These are phyloP conservation scores for Antennarius striatus DNA, from an alignment of 2,113 vertebrate genomes.

Conservation along the genomic window DNA sequence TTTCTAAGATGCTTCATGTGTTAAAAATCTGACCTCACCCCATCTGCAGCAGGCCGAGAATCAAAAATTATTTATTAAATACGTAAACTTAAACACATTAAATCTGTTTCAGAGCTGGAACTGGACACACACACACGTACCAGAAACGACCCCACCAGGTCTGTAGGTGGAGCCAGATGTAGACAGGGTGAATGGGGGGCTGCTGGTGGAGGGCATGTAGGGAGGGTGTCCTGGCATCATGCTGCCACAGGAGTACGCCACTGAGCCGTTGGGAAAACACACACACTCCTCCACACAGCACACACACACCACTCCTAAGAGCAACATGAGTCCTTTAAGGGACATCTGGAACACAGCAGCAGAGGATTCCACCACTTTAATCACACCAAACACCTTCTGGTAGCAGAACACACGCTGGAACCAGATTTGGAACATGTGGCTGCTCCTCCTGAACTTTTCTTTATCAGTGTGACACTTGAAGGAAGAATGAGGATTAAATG, in stretches of 20 bases:
- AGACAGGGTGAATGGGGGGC: slow-evolving; percentile 41
- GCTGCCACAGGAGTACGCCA: slow-evolving; percentile 46
- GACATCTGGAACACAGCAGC: slow-evolving; percentile 31
- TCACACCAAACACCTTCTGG: too few species aligned
- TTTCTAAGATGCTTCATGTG: too few species aligned
- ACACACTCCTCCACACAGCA: slow-evolving; percentile 4
- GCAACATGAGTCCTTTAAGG: neutral
- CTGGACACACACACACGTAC: neutral
- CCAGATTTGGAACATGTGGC: too few species aligned
- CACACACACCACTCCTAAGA: slow-evolving; percentile 6
- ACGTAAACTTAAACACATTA: too few species aligned
- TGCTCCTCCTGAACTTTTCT: too few species aligned
- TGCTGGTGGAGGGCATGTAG: slow-evolving; percentile 15
- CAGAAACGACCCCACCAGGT: slow-evolving; percentile 54
- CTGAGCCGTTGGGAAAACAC: slow-evolving; percentile 47
- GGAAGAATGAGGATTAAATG: too few species aligned
- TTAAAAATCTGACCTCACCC: too few species aligned
- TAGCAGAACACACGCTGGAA: too few species aligned
- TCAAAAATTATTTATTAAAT: too few species aligned
- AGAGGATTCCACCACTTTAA: neutral
- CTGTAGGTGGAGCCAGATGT: slow-evolving; percentile 39
- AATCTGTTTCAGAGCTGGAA: neutral
- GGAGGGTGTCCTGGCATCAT: slow-evolving; percentile 33
- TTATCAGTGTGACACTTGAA: too few species aligned
- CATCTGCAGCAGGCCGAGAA: too few species aligned